Percentiles rank a stretch among this genome's conserved stretches.
Conservation (phyloP, 2,888 invertebrate species). For the Pyrrhia umbra region DNA sequence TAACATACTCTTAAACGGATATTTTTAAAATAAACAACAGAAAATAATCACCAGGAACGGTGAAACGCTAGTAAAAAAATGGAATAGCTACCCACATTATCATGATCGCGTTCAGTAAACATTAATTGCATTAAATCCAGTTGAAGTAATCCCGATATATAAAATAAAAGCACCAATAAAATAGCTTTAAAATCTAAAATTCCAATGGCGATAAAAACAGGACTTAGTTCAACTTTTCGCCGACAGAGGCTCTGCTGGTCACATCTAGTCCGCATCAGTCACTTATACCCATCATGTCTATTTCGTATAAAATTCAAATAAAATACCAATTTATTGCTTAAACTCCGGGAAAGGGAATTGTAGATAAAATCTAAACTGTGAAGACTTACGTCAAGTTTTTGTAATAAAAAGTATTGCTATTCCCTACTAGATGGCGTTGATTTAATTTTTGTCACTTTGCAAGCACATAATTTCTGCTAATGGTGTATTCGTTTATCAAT, state of each 20-base stretch:
- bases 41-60: too few species aligned
- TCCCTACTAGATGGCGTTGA: constrained; percentile 20
- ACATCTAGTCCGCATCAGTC: constrained; percentile 29
- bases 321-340: constrained; percentile 29
- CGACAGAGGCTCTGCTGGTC: constrained; percentile 22
- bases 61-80: too few species aligned
- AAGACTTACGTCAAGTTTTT: not conserved
- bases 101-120: not conserved
- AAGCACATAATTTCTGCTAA: not conserved
- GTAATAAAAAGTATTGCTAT: constrained; percentile 8
- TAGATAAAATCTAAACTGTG: constrained; percentile 26
- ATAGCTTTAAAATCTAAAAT: constrained; percentile 35
- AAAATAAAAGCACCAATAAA: constrained; percentile 23
- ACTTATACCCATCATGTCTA: constrained; percentile 49
- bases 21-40: too few species aligned
- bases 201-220: constrained; percentile 15
- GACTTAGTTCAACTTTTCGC: constrained; percentile 9
- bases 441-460: not conserved
- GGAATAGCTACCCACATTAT: not conserved
- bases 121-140: not conserved
- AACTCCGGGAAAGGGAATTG: constrained; percentile 19
- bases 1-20: too few species aligned
- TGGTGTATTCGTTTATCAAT: too few species aligned
- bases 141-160: not conserved
- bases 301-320: constrained; percentile 49